Base-by-base conservation (phyloP, 2,113 vertebrate species). In the Corythoichthys haematopterus region DNA sequence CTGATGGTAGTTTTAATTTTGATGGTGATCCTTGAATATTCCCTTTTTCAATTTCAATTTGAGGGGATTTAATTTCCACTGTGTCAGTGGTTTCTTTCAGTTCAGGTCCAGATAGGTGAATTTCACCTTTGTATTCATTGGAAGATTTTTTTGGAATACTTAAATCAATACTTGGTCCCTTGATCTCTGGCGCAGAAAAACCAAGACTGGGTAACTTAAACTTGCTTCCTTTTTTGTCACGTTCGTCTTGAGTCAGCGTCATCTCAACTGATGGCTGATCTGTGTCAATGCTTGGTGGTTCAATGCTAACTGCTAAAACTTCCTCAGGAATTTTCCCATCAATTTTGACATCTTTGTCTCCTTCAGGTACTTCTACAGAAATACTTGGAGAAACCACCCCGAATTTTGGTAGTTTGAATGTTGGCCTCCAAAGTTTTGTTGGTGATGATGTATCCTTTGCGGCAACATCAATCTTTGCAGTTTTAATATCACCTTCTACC, bases 141-240 rank as follows among this genome's bases (percentile, higher is more conserved):
- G 37, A 47, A 33, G 67, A 53, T 64, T 67, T 46, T 20, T 76
- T 71, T 47, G 67, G 40, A 63, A 68, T 35, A 65, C 55, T 51
- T 33, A 61, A 40, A 47, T 78, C 62, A 59, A 74, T 45, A 2
- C 78, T 68, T 13, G 78, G 73, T 0, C 6, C 40, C 67, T 73
- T 75, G 0, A 66, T 43, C 70, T 75, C 35, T 0, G 76, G 61
- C 11, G 70, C 3, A 4, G 72, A 50, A 10, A 86, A 58, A 6
- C 78, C 74, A 3, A 86, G 58, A 40, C 12, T 78, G 67, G 84
- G 85, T 15, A 88, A 3, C 70, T 75, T 70, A 20, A 78, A 65
- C 37, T 69, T 70, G 20, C 60, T 67, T 10, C 43, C 65, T 52
- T 77, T 45, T 2, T 45, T 62, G 1, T 56, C 65, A 47, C 58